phyloP scores from a whole-genome alignment of 2,888 invertebrate species.

The Lissonota sp. region DNA sequence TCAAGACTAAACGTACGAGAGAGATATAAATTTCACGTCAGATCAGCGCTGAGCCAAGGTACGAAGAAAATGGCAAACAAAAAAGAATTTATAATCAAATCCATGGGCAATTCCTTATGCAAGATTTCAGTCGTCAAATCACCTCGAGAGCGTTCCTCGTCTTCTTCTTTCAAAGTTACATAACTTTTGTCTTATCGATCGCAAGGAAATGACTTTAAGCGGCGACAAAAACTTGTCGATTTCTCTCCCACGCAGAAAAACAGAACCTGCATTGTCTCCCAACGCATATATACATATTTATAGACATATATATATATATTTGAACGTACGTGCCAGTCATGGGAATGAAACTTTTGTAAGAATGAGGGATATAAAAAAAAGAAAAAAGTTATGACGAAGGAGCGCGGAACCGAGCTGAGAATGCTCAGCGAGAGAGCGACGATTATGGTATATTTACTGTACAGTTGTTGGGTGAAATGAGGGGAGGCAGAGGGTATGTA shows the following conservation, averaged over 20 bases:
- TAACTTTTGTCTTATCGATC: slow-evolving; percentile 2
- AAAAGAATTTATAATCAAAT: not conserved
- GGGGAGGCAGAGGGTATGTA: slow-evolving; percentile 30
- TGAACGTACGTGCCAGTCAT: slow-evolving; percentile 30
- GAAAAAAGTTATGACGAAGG: slow-evolving; percentile 17
- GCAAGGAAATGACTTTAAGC: not conserved
- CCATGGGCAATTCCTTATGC: not conserved
- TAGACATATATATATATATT: not conserved
- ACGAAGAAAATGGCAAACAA: not conserved
- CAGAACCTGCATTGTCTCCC: slow-evolving; percentile 51
- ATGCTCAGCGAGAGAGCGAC: not conserved
- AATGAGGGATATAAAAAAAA: slow-evolving; percentile 2
- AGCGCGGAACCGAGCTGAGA: slow-evolving; percentile 21
- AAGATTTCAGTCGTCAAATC: too few species aligned
- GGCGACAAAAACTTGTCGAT: slow-evolving; percentile 20
- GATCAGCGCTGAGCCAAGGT: slow-evolving; percentile 8
- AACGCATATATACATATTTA: too few species aligned
- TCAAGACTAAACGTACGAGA: slow-evolving; percentile 33
- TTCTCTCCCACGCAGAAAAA: slow-evolving; percentile 50
- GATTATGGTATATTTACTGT: slow-evolving; percentile 21
- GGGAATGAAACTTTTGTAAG: slow-evolving; percentile 47
- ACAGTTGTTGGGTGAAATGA: slow-evolving; percentile 3
- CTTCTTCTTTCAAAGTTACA: too few species aligned
- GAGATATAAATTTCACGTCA: slow-evolving; percentile 26
- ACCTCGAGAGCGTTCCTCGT: too few species aligned